phyloP scores from a whole-genome alignment of 1,140 invertebrate species.

The Heliconius hewitsoni region DNA sequence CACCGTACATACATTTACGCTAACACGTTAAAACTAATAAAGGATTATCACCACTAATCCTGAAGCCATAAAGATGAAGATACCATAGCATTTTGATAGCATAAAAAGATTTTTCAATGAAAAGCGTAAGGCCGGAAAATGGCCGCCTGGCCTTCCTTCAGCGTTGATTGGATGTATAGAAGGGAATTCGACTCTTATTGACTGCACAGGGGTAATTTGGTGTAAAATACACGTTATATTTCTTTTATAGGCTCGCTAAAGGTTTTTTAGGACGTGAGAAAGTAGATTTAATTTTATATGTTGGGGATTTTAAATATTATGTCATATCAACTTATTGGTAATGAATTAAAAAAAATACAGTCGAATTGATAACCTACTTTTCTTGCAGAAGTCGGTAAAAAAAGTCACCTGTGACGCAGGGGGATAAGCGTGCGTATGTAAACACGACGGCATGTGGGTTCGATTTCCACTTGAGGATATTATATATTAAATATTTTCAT shows the following conservation, averaged over 20 bases:
- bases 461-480: too few relatives aligned
- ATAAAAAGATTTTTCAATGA: constrained; percentile 33
- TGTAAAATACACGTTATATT: constrained; percentile 28
- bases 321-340: too few relatives aligned
- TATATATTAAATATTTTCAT: too few relatives aligned
- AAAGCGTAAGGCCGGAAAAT: constrained; percentile 42
- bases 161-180: constrained; percentile 38
- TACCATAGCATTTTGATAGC: constrained; percentile 16
- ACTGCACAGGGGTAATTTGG: constrained; percentile 26
- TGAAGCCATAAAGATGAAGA: constrained; percentile 8
- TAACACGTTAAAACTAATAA: constrained; percentile 13
- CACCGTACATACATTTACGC: constrained; percentile 24
- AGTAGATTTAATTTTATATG: neutral
- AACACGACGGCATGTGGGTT: too few relatives aligned
- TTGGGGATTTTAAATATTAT: neutral
- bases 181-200: constrained; percentile 33
- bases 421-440: too few relatives aligned
- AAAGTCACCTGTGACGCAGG: too few relatives aligned
- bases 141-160: constrained; percentile 36
- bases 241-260: constrained; percentile 21
- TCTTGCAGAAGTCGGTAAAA: too few relatives aligned
- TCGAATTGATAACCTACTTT: too few relatives aligned
- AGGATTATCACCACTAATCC: constrained; percentile 4
- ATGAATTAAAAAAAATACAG: too few relatives aligned
- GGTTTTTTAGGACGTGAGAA: neutral